These are phyloP conservation scores for Antheraea assamensis DNA, from an alignment of 2,888 invertebrate species.

Conservation along the genomic window DNA sequence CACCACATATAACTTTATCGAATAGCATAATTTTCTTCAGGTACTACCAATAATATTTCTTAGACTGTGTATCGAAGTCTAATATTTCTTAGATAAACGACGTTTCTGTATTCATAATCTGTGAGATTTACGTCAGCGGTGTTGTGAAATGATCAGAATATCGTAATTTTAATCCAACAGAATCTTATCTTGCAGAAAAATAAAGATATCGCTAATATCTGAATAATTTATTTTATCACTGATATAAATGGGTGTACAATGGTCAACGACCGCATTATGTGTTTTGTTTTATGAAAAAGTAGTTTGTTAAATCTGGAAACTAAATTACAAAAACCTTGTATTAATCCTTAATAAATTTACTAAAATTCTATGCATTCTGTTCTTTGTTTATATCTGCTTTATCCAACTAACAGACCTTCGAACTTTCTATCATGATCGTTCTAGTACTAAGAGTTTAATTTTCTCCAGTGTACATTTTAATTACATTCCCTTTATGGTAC, in stretches of 20 bases:
- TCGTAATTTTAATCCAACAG: too few species aligned
- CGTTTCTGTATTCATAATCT: background rate
- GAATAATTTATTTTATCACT: background rate
- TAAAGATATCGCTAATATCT: background rate
- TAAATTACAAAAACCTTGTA: too few species aligned
- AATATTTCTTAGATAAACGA: too few species aligned
- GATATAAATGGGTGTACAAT: conserved; percentile 1
- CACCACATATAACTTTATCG: too few species aligned
- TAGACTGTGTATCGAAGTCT: too few species aligned
- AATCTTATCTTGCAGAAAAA: background rate
- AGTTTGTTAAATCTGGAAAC: background rate
- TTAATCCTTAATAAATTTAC: background rate
- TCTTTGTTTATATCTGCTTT: background rate
- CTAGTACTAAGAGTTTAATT: background rate
- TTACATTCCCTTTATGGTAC: background rate
- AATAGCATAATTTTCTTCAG: too few species aligned
- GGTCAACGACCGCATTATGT: background rate
- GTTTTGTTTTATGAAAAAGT: background rate
- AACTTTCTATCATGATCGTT: background rate
- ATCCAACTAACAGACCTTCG: background rate
- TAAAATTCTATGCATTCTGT: background rate
- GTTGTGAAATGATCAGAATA: background rate
- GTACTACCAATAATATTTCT: too few species aligned
- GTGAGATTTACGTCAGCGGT: background rate
- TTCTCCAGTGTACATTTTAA: background rate